phyloP scores from a whole-genome alignment of 2,113 vertebrate species.

The Verasper variegatus region DNA sequence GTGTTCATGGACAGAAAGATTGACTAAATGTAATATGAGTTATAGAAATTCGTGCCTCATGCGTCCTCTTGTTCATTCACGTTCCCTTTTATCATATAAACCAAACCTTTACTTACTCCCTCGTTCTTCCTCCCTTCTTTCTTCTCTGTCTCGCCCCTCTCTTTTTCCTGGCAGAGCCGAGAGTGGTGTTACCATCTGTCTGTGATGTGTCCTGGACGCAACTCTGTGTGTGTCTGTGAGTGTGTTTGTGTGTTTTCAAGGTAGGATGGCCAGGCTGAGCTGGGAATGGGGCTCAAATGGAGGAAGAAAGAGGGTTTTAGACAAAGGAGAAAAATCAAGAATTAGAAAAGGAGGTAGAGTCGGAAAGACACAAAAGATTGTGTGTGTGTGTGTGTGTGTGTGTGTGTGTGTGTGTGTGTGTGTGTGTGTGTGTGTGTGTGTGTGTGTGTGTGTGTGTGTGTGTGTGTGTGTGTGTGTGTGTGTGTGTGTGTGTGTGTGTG shows the following conservation, averaged over 20 bases:
- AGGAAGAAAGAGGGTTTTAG: slow-evolving; percentile 25
- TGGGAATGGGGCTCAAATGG: slow-evolving; percentile 66
- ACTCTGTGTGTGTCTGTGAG: slow-evolving; percentile 26
- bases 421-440: slow-evolving; percentile 41
- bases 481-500: slow-evolving; percentile 38
- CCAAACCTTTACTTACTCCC: slow-evolving; percentile 31
- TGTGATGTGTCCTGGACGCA: slow-evolving; percentile 66
- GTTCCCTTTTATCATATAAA: neutral
- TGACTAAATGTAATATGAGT: neutral
- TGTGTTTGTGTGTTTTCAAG: slow-evolving; percentile 23
- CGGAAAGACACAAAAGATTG: slow-evolving; percentile 2
- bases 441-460: slow-evolving; percentile 48
- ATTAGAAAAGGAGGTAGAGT: slow-evolving; percentile 13
- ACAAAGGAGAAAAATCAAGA: neutral
- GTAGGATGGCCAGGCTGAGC: slow-evolving; percentile 71
- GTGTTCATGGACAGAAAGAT: no score
- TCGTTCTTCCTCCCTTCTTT: slow-evolving; percentile 59
- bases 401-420: slow-evolving; percentile 31
- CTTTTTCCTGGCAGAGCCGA: slow-evolving; percentile 74
- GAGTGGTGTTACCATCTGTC: slow-evolving; percentile 70
- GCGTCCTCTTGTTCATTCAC: neutral
- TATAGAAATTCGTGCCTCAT: neutral
- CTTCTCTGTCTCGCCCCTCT: slow-evolving; percentile 65
- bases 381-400: slow-evolving; percentile 40
- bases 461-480: slow-evolving; percentile 18